phyloP scores from a whole-genome alignment of 2,888 invertebrate genomes.

The Geotrupes spiniger region DNA sequence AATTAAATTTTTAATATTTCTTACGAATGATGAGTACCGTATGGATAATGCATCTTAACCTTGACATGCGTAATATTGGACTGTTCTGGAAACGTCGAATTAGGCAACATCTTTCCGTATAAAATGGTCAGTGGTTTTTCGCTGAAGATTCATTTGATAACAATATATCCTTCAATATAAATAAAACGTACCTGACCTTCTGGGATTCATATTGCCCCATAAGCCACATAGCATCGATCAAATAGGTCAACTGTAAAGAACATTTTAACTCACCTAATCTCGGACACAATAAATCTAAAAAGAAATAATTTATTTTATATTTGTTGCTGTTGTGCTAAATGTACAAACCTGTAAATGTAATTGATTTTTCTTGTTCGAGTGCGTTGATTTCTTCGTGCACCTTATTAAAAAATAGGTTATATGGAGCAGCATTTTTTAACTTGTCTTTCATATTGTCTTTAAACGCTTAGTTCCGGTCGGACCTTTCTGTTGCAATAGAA shows the following conservation, averaged over 20 bases:
- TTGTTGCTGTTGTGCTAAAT: not conserved
- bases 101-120: conserved; percentile 67
- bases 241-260: conserved; percentile 87
- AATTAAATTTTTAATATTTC: too few species aligned
- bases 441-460: too few species aligned
- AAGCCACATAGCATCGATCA: conserved; percentile 89
- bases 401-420: conserved; percentile 72
- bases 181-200: conserved; percentile 60
- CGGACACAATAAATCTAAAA: conserved; percentile 71
- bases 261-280: conserved; percentile 72
- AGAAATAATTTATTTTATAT: conserved; percentile 34
- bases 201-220: conserved; percentile 80
- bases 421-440: conserved; percentile 60
- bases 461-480: too few species aligned
- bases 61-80: conserved; percentile 64
- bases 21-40: conserved; percentile 86
- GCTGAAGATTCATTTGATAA: conserved; percentile 48
- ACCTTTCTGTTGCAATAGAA: too few species aligned
- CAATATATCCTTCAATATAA: conserved; percentile 8
- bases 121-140: conserved; percentile 70
- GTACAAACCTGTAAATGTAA: conserved; percentile 64
- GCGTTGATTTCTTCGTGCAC: conserved; percentile 65
- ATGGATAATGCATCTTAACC: conserved; percentile 73
- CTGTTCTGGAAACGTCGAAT: conserved; percentile 54
- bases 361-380: conserved; percentile 61